phyloP scores from a whole-genome alignment of 2,113 vertebrate genomes.

The Hylia prasina region DNA sequence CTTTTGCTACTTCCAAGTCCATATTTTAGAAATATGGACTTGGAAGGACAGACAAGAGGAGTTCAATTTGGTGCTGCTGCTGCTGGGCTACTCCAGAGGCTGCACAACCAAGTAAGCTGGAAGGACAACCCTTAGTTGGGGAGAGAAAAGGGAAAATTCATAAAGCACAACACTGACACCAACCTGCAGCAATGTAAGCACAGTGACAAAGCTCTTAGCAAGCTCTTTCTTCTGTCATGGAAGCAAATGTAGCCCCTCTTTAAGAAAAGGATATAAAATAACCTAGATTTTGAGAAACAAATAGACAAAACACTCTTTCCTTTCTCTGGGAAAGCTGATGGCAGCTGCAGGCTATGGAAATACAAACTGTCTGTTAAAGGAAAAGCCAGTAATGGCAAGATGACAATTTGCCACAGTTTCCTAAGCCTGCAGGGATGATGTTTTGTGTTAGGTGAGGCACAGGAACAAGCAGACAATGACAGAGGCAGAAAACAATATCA shows the following conservation, averaged over 20 bases:
- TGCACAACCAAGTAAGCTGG: neutral
- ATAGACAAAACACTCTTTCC: neutral
- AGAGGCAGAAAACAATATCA: neutral
- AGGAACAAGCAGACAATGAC: neutral
- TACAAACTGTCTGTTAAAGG: neutral
- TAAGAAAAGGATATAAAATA: neutral
- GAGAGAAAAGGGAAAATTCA: neutral
- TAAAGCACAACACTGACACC: neutral
- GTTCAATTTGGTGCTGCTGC: neutral
- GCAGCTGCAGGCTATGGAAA: conserved; percentile 34
- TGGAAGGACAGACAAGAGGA: neutral
- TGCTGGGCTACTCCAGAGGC: neutral
- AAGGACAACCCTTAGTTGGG: neutral
- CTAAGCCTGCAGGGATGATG: conserved; percentile 4
- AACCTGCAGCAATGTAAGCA: neutral
- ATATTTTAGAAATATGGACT: neutral
- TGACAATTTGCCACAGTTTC: neutral
- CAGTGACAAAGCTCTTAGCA: neutral
- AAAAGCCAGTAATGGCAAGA: neutral
- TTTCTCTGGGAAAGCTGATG: neutral
- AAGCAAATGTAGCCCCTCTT: neutral
- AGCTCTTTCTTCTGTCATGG: neutral
- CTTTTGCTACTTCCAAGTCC: neutral
- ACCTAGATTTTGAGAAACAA: neutral
- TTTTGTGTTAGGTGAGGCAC: conserved; percentile 19